phyloP scores from a whole-genome alignment of 37 sponge, comb jelly and placozoan species.

The Lycopodina hypogea region DNA sequence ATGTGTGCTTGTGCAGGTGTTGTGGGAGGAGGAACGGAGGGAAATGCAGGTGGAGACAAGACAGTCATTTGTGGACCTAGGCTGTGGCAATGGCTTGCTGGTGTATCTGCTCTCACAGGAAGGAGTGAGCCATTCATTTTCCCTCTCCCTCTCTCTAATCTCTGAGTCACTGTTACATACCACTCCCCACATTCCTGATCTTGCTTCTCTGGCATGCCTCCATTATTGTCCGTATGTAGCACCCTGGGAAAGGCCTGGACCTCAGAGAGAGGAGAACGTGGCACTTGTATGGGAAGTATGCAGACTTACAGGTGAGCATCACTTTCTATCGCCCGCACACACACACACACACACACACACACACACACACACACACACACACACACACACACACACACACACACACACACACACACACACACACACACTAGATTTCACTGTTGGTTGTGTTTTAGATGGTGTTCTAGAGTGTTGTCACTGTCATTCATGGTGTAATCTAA shows the following conservation, averaged over 20 bases:
- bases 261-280: slow-evolving; percentile 87
- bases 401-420: no score
- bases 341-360: neutral
- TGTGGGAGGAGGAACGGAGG: slow-evolving; percentile 92
- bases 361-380: neutral
- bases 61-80: slow-evolving; percentile 94
- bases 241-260: slow-evolving; percentile 94
- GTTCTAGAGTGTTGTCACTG: no score
- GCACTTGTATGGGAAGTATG: slow-evolving; percentile 49
- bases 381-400: neutral
- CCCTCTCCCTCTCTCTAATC: neutral
- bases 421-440: no score
- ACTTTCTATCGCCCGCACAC: no score
- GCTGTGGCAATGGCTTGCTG: slow-evolving; percentile 98
- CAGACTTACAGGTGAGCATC: slow-evolving; percentile 67
- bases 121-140: slow-evolving; percentile 52
- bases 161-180: neutral
- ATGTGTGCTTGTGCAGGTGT: slow-evolving; percentile 43
- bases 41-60: slow-evolving; percentile 17
- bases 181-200: neutral
- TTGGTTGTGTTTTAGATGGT: no score
- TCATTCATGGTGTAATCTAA: no score
- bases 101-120: slow-evolving; percentile 88
- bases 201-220: neutral
- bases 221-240: no score